Evolutionary conservation across 2,888 invertebrate genomes (phyloP).

Genomic region (Tiliacea citrago): DNA sequence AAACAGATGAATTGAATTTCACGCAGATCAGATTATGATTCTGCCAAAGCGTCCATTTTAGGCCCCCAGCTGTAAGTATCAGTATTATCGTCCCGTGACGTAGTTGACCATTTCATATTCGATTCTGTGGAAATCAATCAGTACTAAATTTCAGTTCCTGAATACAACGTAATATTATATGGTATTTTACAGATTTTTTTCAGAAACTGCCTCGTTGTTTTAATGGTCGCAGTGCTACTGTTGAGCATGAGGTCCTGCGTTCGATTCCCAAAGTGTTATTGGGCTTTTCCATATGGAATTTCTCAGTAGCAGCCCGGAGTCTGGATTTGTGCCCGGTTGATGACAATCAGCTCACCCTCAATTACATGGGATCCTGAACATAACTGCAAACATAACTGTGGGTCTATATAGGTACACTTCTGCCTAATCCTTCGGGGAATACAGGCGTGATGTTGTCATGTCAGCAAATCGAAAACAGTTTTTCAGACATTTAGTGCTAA

Average conservation of each 20-base stretch:
- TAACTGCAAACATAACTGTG: neutral
- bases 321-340: neutral
- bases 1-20: too few relatives aligned
- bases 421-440: neutral
- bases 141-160: slow-evolving; percentile 4
- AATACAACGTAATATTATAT: neutral
- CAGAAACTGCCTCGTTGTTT: neutral
- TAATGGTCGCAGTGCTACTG: neutral
- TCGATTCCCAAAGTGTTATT: neutral
- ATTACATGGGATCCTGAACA: neutral
- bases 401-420: neutral
- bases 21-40: too few relatives aligned
- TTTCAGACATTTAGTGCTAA: neutral
- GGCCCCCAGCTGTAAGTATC: too few relatives aligned
- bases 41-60: too few relatives aligned
- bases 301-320: neutral
- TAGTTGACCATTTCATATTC: neutral
- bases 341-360: neutral
- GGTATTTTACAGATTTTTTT: neutral
- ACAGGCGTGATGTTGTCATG: neutral
- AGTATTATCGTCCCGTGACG: slow-evolving; percentile 25
- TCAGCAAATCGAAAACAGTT: neutral
- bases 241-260: neutral
- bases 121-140: slow-evolving; percentile 13
- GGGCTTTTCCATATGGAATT: neutral